Evolutionary conservation across 2,113 vertebrate species (phyloP).

Genomic region (Sceloporus tristichus): DNA sequence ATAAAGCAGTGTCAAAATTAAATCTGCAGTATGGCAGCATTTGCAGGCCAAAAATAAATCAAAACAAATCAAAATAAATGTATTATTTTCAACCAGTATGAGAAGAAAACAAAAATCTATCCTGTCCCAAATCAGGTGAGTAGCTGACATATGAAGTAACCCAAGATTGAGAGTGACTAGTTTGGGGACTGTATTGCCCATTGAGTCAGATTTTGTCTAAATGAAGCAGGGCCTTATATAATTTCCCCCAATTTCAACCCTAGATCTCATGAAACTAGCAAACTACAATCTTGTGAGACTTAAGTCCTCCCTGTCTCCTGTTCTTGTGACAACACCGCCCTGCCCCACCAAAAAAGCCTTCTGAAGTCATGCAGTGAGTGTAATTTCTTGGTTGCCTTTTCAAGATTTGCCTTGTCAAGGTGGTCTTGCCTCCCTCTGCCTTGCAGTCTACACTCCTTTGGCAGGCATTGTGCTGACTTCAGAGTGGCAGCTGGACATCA

Average conservation of each 20-base stretch:
- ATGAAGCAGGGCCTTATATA: not conserved
- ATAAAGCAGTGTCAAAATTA: no score
- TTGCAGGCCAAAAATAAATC: no score
- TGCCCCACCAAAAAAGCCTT: no score
- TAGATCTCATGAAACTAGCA: not conserved
- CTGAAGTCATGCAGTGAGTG: not conserved
- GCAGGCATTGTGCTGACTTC: not conserved
- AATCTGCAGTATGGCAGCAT: no score
- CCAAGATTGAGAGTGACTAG: not conserved
- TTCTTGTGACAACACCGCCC: not conserved
- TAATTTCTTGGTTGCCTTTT: no score
- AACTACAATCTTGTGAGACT: no score
- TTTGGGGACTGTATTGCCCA: no score
- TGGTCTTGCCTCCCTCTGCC: not conserved
- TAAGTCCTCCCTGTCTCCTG: not conserved
- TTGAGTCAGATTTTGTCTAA: not conserved
- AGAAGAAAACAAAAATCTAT: not conserved
- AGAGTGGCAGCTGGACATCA: no score
- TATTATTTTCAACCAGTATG: not conserved
- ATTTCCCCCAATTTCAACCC: not conserved
- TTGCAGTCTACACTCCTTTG: not conserved
- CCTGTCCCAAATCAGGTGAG: not conserved
- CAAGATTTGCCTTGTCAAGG: no score
- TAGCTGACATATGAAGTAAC: not conserved
- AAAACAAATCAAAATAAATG: no score